Base-by-base conservation (phyloP, 2,113 vertebrate genomes). In the Halichoerus grypus region DNA sequence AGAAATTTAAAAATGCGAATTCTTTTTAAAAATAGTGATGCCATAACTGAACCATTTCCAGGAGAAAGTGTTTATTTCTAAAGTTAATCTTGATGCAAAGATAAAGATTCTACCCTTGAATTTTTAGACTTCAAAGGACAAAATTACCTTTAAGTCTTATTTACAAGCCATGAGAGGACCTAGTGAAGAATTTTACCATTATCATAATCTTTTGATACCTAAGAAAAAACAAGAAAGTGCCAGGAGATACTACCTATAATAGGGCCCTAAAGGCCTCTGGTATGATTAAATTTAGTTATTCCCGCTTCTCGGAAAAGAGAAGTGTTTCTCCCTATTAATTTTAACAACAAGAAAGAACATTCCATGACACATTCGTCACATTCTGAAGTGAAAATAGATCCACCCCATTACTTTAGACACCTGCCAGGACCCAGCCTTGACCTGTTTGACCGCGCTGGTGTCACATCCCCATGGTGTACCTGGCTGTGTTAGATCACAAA, bases 371-470 rank as follows among this genome's bases (percentile, higher is more conserved):
- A 28, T 36, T 71, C 63, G 61, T 94, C 15, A 71, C 33, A 72
- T 24, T 82, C 13, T 93, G 6, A 77, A 86, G 19, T 91, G 31
- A 92, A 87, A 95, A 69, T 72, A 53, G 22, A 65, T 84, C 7
- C n/a, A 79, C 28, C 3, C 72, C 49, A 33, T 76, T 36, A 28
- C 74, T 83, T 42, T 65, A 14, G 2, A 18, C 16, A 3, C 28
- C 28, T 53, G 18, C 49, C 53, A 94, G 42, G 5, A 49, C 9
- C 9, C 26, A 18, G 46, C 8, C 31, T 87, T 61, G 89, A 49
- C 39, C 57, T 69, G 6, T 91, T 51, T 65, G 71, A 24, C 71
- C 16, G 7, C 3, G 12, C 33, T 39, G 22, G 1, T n/a, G 8
- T 0, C 18, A 3, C 26, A 28, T 93, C 16, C 2, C 15, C 42